Evolutionary conservation across 2,113 vertebrate species (phyloP).

Genomic region (Fulmarus glacialis): DNA sequence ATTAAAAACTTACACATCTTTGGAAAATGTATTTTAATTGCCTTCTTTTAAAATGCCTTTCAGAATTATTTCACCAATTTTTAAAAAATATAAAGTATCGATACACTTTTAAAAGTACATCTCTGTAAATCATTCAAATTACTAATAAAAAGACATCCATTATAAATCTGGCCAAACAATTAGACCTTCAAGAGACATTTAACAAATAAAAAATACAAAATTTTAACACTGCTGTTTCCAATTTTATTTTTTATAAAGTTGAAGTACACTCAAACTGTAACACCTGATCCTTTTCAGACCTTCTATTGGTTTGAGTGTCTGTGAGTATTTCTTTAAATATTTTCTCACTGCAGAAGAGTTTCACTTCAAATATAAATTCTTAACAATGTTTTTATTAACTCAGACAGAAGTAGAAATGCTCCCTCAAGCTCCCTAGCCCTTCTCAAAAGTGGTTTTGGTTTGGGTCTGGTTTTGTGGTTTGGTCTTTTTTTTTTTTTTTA

Average conservation of each 20-base stretch:
- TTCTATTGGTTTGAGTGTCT: not conserved
- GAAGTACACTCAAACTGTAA: not conserved
- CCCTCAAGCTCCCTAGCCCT: not conserved
- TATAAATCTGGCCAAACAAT: not conserved
- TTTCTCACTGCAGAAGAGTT: not conserved
- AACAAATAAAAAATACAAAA: not conserved
- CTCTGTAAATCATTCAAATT: not conserved
- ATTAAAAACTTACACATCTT: not conserved
- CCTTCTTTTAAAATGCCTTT: not conserved
- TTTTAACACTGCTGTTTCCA: not conserved
- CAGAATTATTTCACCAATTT: not conserved
- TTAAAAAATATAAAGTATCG: accelerated
- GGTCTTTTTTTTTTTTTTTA: not conserved
- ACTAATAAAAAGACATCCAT: not conserved
- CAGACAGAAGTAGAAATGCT: not conserved
- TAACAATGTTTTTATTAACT: not conserved
- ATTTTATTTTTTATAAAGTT: not conserved
- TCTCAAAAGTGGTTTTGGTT: not conserved
- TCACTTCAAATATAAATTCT: not conserved
- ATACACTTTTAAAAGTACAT: not conserved
- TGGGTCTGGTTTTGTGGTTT: not conserved
- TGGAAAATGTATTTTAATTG: not conserved
- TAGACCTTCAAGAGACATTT: not conserved
- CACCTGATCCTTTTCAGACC: not conserved
- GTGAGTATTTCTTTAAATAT: not conserved